Conservation (phyloP, 2,797 vertebrate species). For the Cygnus olor region DNA sequence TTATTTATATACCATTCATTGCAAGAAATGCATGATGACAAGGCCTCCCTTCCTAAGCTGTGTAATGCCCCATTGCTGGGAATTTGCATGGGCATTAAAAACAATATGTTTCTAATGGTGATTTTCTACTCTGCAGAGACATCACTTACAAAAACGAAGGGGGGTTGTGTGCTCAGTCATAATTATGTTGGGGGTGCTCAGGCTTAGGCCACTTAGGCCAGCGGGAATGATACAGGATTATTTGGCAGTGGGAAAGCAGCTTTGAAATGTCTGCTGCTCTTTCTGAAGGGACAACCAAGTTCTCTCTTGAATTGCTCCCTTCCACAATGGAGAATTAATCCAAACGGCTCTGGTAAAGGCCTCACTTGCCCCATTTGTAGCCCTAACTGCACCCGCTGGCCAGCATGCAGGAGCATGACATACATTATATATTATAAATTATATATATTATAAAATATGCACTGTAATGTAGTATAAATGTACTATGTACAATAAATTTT, state of each 20-base stretch:
- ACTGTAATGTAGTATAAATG: no score
- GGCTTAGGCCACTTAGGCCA: not conserved
- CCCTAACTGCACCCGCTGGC: accelerated
- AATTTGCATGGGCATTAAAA: not conserved
- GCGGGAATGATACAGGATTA: not conserved
- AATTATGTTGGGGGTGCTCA: not conserved
- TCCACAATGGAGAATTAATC: not conserved
- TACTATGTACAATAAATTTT: no score
- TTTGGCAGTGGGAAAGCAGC: not conserved
- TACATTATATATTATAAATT: no score
- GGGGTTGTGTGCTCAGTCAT: not conserved
- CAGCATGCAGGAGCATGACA: no score
- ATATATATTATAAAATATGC: no score
- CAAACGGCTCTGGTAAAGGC: not conserved
- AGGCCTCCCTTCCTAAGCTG: not conserved
- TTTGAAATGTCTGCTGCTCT: not conserved
- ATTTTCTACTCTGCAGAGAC: not conserved
- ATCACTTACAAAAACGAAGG: not conserved
- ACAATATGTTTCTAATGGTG: not conserved
- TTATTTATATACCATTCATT: not conserved
- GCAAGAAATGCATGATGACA: not conserved
- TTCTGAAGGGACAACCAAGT: not conserved
- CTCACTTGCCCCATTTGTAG: not conserved
- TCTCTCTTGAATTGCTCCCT: not conserved
- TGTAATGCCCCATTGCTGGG: accelerated